Percentiles rank a stretch among this genome's conserved stretches.
Evolutionary conservation across 2,888 invertebrate genomes (phyloP).

Genomic region (Agrotis puta): DNA sequence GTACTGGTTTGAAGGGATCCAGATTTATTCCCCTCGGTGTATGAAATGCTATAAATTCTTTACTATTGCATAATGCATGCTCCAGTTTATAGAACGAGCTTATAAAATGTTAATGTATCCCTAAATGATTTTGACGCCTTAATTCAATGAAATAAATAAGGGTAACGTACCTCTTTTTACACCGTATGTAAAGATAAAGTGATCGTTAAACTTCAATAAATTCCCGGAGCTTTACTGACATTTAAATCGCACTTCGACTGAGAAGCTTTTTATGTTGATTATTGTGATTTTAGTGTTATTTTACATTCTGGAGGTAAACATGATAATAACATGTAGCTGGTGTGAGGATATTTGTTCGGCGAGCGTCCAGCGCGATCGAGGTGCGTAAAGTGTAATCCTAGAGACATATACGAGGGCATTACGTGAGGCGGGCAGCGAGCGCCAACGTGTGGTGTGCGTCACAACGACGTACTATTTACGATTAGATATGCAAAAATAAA

Average conservation of each 20-base stretch:
- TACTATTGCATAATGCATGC: conserved; percentile 25
- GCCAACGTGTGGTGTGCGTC: conserved; percentile 2
- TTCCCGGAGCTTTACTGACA: conserved; percentile 31
- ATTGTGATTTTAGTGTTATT: conserved; percentile 57
- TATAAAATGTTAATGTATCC: conserved; percentile 37
- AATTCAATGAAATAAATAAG: conserved; percentile 29
- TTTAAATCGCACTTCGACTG: conserved; percentile 43
- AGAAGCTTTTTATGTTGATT: conserved; percentile 47
- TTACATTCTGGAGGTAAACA: conserved; percentile 61
- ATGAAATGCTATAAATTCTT: conserved; percentile 20
- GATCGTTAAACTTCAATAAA: conserved; percentile 43
- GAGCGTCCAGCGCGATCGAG: conserved; percentile 56
- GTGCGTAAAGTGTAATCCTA: conserved; percentile 75
- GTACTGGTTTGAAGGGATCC: conserved; percentile 24
- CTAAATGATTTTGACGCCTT: conserved; percentile 41
- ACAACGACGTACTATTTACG: conserved; percentile 35
- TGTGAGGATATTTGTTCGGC: conserved; percentile 64
- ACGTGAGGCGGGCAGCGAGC: conserved; percentile 24
- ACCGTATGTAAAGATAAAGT: conserved; percentile 36
- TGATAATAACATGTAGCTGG: conserved; percentile 49
- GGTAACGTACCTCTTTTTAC: conserved; percentile 3
- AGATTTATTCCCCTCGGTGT: conserved; percentile 26
- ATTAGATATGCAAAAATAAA: conserved; percentile 38
- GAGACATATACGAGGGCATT: conserved; percentile 73
- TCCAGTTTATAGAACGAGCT: conserved; percentile 3